Conservation (phyloP, 2,888 invertebrate species). For the Drosophila meridionalis region DNA sequence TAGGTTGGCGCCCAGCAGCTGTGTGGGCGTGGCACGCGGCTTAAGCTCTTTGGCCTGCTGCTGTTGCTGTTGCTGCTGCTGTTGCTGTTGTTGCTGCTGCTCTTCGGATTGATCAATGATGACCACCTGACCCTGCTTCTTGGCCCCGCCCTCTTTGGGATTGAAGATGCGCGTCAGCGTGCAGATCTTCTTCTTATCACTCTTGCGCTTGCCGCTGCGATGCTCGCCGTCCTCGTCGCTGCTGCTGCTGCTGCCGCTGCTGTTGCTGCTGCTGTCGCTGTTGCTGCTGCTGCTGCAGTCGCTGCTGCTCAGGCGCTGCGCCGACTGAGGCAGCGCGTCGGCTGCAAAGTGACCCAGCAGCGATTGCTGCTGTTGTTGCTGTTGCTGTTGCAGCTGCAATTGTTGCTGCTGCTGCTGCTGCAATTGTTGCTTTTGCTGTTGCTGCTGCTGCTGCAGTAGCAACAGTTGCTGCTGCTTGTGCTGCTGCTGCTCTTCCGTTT, state of each 20-base stretch:
- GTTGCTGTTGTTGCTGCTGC: conserved; percentile 81
- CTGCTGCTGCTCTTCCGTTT: conserved; percentile 32
- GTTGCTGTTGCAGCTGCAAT: conserved; percentile 42
- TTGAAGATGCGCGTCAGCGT: conserved; percentile 89
- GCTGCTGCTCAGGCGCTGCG: conserved; percentile 47
- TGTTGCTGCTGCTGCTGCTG: conserved; percentile 1
- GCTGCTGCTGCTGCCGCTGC: conserved; percentile 58
- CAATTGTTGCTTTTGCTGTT: conserved; percentile 33
- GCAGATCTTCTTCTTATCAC: conserved; percentile 90
- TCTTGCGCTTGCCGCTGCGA: conserved; percentile 80
- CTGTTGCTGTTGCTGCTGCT: conserved; percentile 59
- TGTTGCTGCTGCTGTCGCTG: conserved; percentile 54
- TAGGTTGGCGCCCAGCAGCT: conserved; percentile 53
- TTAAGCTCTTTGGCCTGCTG: conserved; percentile 56
- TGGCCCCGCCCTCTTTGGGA: conserved; percentile 90
- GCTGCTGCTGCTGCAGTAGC: conserved; percentile 68
- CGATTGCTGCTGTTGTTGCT: conserved; percentile 35
- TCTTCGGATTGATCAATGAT: conserved; percentile 88
- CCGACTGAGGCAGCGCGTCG: background rate
- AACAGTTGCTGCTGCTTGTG: conserved; percentile 36
- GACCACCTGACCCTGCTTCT: conserved; percentile 90
- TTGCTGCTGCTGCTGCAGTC: conserved; percentile 39
- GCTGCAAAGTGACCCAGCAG: conserved; percentile 37
- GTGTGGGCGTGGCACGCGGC: conserved; percentile 79
- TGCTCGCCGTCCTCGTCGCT: conserved; percentile 63